These are phyloP conservation scores for Erebia epiphron DNA, from an alignment of 2,888 invertebrate species.

Conservation along the genomic window DNA sequence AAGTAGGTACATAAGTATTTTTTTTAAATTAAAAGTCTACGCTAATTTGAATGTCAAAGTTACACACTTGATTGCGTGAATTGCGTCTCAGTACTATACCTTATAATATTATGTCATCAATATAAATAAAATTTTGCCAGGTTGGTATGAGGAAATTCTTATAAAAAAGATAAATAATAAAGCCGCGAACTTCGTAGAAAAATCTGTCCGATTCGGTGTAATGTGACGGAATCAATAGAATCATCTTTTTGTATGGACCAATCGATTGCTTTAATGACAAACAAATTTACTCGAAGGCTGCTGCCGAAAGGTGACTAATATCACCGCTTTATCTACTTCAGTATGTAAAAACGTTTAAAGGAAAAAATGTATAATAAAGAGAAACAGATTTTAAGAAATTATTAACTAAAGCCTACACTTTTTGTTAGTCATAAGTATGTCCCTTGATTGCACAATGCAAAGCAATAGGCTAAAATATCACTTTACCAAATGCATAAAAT, in stretches of 20 bases:
- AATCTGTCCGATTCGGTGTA: conserved; percentile 2
- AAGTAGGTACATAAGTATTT: too few species aligned
- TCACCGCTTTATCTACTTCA: conserved; percentile 11
- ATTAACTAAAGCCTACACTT: neutral
- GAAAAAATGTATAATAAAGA: neutral
- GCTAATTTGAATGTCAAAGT: too few species aligned
- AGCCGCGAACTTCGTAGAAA: conserved; percentile 3
- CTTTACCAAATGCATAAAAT: too few species aligned
- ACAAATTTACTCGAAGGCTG: conserved; percentile 13
- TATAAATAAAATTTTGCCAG: neutral
- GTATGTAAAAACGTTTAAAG: conserved; percentile 19
- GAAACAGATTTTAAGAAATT: neutral
- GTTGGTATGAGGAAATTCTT: neutral
- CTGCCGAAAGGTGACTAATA: conserved; percentile 29
- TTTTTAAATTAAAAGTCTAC: too few species aligned
- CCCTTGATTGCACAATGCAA: conserved; percentile 4
- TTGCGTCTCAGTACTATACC: too few species aligned
- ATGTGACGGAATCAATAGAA: conserved; percentile 13
- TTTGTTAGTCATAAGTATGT: neutral
- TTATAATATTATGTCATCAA: neutral
- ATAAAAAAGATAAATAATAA: conserved; percentile 1
- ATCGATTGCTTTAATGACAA: conserved; percentile 2
- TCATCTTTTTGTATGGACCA: conserved; percentile 18
- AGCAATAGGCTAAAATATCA: neutral
- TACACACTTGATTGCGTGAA: too few species aligned